Conservation (phyloP, 1,140 invertebrate species). For the Nephila pilipes region DNA sequence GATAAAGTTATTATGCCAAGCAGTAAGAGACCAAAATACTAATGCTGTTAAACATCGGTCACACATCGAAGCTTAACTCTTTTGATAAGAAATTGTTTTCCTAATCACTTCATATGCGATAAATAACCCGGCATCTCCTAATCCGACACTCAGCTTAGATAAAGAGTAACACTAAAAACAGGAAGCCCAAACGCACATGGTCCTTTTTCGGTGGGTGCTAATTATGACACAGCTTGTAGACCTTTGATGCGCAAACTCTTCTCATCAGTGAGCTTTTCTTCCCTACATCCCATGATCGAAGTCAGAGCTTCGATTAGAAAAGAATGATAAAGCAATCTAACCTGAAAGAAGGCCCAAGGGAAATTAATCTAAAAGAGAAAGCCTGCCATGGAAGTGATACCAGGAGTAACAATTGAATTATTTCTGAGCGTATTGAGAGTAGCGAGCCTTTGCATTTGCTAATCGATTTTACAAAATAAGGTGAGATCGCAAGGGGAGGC, state of each 20-base stretch:
- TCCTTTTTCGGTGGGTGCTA: not conserved
- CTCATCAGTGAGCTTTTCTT: not conserved
- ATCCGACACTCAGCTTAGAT: not conserved
- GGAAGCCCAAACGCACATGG: not conserved
- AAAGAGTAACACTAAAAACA: not conserved
- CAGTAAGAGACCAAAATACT: too few relatives aligned
- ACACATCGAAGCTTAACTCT: too few relatives aligned
- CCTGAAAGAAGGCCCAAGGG: conserved; percentile 43
- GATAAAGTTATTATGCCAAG: too few relatives aligned
- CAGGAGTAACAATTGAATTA: conserved; percentile 54
- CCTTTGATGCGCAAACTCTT: conserved; percentile 10
- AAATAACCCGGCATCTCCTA: not conserved
- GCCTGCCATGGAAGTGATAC: conserved; percentile 51
- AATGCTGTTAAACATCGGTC: too few relatives aligned
- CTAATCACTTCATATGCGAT: not conserved
- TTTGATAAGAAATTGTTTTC: too few relatives aligned
- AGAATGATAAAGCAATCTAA: conserved; percentile 56
- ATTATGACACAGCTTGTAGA: conserved; percentile 1
- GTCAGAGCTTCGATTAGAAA: conserved; percentile 34
- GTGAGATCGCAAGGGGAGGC: not conserved
- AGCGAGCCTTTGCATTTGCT: conserved; percentile 29
- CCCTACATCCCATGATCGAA: not conserved
- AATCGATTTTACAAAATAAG: conserved; percentile 56
- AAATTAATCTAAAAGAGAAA: conserved; percentile 57
- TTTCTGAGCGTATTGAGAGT: conserved; percentile 13